These are phyloP conservation scores for Argyresthia goedartella DNA, from an alignment of 2,888 invertebrate species.

Conservation along the genomic window DNA sequence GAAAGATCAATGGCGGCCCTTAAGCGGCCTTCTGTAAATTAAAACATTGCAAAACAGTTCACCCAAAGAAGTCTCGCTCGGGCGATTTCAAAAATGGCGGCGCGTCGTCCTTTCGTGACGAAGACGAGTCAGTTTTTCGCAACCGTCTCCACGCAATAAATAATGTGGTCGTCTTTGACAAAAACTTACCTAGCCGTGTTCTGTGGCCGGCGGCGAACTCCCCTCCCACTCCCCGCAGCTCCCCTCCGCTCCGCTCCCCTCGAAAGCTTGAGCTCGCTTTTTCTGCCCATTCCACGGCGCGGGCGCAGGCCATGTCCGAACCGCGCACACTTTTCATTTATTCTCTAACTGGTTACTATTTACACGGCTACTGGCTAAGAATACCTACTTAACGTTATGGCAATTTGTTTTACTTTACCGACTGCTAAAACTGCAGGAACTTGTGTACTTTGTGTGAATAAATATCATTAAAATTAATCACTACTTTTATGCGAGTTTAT, in stretches of 20 bases:
- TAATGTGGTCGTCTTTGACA: slow-evolving; percentile 68
- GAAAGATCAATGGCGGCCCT: slow-evolving; percentile 39
- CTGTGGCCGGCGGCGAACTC: slow-evolving; percentile 60
- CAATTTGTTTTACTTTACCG: slow-evolving; percentile 71
- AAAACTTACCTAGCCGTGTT: slow-evolving; percentile 70
- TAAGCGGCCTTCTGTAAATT: slow-evolving; percentile 44
- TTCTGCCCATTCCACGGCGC: slow-evolving; percentile 63
- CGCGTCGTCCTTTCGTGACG: slow-evolving; percentile 47
- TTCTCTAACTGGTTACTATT: slow-evolving; percentile 57
- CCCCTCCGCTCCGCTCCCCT: slow-evolving; percentile 22
- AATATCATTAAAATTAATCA: slow-evolving; percentile 3
- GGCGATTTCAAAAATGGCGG: slow-evolving; percentile 64
- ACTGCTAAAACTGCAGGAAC: slow-evolving; percentile 70
- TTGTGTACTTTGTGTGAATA: slow-evolving; percentile 13
- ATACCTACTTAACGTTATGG: slow-evolving; percentile 70
- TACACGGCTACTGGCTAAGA: slow-evolving; percentile 64
- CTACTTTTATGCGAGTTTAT: slow-evolving; percentile 64
- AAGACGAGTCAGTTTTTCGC: slow-evolving; percentile 63
- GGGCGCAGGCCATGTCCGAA: slow-evolving; percentile 33
- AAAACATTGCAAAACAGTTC: slow-evolving; percentile 63
- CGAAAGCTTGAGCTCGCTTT: slow-evolving; percentile 29
- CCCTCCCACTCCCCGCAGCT: slow-evolving; percentile 25
- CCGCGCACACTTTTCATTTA: slow-evolving; percentile 52
- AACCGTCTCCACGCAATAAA: slow-evolving; percentile 69
- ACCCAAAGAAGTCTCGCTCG: slow-evolving; percentile 47